Evolutionary conservation across 2,888 invertebrate species (phyloP).

Genomic region (Cephus pygmeus): DNA sequence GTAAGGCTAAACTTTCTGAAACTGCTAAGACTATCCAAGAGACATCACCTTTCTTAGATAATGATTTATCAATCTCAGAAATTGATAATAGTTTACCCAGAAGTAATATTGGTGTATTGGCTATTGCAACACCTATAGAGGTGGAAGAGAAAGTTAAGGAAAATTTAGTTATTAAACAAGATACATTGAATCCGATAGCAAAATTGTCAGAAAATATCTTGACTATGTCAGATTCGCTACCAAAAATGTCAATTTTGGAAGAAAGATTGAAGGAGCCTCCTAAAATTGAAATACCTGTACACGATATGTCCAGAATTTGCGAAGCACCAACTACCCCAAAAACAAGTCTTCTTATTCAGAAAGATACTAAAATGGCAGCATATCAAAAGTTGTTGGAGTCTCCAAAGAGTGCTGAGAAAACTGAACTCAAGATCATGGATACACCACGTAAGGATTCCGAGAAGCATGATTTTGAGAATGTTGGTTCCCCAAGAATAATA

Average conservation of each 20-base stretch:
- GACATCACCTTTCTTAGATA: background rate
- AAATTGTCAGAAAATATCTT: conserved; percentile 29
- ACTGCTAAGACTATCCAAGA: background rate
- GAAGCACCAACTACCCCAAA: conserved; percentile 48
- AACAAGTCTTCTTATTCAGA: conserved; percentile 53
- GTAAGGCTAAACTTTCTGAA: conserved; percentile 41
- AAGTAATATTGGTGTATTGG: background rate
- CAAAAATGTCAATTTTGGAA: conserved; percentile 54
- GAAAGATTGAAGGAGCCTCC: conserved; percentile 58
- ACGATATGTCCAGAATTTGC: conserved; percentile 41
- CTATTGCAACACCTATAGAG: background rate
- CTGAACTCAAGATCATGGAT: conserved; percentile 46
- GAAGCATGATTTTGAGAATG: conserved; percentile 55
- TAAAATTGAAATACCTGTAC: conserved; percentile 56
- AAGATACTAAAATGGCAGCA: conserved; percentile 43
- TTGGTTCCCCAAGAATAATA: conserved; percentile 62
- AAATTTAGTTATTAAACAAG: background rate
- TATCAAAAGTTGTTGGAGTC: conserved; percentile 51
- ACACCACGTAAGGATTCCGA: conserved; percentile 55
- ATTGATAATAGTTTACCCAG: background rate
- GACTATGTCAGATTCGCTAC: conserved; percentile 38
- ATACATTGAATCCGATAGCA: background rate
- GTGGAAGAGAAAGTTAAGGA: background rate
- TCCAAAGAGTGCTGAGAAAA: conserved; percentile 33
- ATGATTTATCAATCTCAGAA: background rate